Conservation (phyloP, 2,113 vertebrate genomes). For the Rhinoderma darwinii region DNA sequence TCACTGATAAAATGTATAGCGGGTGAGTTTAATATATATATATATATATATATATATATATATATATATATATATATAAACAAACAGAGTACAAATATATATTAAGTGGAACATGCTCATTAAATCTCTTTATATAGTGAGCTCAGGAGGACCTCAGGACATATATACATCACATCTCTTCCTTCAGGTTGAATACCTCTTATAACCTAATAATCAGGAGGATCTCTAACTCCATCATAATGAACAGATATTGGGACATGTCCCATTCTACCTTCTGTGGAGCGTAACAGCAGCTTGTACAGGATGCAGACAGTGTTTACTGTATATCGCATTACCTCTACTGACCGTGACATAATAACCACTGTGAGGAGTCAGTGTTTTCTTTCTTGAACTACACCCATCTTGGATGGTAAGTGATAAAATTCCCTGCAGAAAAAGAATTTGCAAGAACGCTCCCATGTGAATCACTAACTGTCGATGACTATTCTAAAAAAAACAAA, state of each 20-base stretch:
- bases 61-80: not conserved
- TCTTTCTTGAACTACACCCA: not conserved
- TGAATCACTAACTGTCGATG: not conserved
- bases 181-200: not conserved
- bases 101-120: no score
- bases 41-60: not conserved
- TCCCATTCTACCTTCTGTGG: not conserved
- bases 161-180: not conserved
- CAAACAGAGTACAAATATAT: no score
- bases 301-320: not conserved
- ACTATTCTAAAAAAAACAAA: not conserved
- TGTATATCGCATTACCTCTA: slow-evolving; percentile 27
- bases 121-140: no score
- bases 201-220: not conserved
- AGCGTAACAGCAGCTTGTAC: not conserved
- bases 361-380: slow-evolving; percentile 8
- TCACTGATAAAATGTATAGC: slow-evolving; percentile 44
- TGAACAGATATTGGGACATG: not conserved
- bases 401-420: slow-evolving; percentile 6
- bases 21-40: slow-evolving; percentile 2
- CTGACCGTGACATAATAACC: slow-evolving; percentile 39
- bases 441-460: not conserved
- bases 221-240: not conserved
- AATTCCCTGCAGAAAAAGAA: slow-evolving; percentile 3
- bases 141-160: not conserved